Evolutionary conservation across 2,113 vertebrate genomes (phyloP).

Genomic region (Platanista minor): DNA sequence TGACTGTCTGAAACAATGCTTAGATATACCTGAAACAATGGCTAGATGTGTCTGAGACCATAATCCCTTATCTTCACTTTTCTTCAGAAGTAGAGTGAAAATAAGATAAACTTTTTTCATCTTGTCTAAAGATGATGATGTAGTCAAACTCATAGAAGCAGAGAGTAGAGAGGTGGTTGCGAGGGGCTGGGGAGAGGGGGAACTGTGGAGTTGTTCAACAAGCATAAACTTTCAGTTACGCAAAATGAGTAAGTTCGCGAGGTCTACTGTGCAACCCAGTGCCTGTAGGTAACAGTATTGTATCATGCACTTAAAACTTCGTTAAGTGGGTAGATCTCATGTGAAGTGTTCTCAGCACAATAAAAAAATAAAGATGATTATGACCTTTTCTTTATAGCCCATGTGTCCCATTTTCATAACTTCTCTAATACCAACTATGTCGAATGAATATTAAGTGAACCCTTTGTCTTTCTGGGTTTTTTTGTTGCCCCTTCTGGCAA

Average conservation of each 20-base stretch:
- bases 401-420: not conserved
- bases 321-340: not conserved
- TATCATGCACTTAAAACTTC: not conserved
- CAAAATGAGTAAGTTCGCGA: not conserved
- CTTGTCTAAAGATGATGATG: not conserved
- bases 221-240: not conserved
- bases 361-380: not conserved
- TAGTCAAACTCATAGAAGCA: not conserved
- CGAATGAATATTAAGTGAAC: not conserved
- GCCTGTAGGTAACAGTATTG: not conserved
- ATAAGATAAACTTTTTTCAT: not conserved
- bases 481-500: not conserved
- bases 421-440: not conserved
- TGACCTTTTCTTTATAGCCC: not conserved
- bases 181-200: not conserved
- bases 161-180: not conserved
- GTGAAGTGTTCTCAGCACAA: not conserved
- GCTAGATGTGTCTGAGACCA: not conserved
- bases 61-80: not conserved
- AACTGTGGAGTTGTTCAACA: not conserved
- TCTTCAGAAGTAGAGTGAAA: not conserved
- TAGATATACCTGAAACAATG: not conserved
- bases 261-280: not conserved
- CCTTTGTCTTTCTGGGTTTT: not conserved
- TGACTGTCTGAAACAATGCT: not conserved